Evolutionary conservation across 2,888 invertebrate species (phyloP).

Genomic region (Emmelina monodactyla): DNA sequence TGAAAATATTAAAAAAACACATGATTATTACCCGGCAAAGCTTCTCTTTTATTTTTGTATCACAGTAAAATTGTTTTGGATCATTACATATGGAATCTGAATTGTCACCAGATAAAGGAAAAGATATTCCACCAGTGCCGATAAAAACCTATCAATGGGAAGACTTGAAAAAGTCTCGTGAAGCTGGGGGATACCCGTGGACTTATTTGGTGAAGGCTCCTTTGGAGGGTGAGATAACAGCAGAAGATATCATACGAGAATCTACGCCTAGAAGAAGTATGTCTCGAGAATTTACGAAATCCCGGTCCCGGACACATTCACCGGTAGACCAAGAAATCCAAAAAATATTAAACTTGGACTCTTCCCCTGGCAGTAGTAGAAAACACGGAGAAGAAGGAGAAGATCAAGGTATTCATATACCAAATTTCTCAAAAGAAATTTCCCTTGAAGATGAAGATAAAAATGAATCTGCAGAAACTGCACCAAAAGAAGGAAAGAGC

Average conservation of each 20-base stretch:
- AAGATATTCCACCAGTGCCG: conserved; percentile 70
- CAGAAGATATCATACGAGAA: conserved; percentile 56
- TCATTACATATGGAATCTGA: conserved; percentile 62
- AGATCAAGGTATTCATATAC: conserved; percentile 52
- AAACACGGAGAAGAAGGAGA: conserved; percentile 53
- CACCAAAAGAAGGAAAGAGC: conserved; percentile 32
- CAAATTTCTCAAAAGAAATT: conserved; percentile 57
- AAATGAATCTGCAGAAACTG: conserved; percentile 25
- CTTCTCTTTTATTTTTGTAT: conserved; percentile 16
- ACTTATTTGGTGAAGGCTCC: conserved; percentile 77
- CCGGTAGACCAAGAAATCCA: conserved; percentile 41
- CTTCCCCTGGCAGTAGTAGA: conserved; percentile 59
- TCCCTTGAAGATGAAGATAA: conserved; percentile 45
- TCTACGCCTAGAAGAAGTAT: conserved; percentile 54
- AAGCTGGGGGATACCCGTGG: conserved; percentile 82
- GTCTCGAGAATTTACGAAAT: conserved; percentile 54
- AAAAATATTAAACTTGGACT: conserved; percentile 51
- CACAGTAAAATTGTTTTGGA: conserved; percentile 22
- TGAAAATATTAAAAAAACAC: conserved; percentile 18
- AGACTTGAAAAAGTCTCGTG: conserved; percentile 74
- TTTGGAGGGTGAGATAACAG: conserved; percentile 55
- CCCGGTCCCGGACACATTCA: conserved; percentile 53
- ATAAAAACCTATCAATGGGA: conserved; percentile 84
- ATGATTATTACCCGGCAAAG: conserved; percentile 17
- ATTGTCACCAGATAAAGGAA: conserved; percentile 61